phyloP scores from a whole-genome alignment of 2,113 vertebrate genomes.

The Larimichthys crocea region DNA sequence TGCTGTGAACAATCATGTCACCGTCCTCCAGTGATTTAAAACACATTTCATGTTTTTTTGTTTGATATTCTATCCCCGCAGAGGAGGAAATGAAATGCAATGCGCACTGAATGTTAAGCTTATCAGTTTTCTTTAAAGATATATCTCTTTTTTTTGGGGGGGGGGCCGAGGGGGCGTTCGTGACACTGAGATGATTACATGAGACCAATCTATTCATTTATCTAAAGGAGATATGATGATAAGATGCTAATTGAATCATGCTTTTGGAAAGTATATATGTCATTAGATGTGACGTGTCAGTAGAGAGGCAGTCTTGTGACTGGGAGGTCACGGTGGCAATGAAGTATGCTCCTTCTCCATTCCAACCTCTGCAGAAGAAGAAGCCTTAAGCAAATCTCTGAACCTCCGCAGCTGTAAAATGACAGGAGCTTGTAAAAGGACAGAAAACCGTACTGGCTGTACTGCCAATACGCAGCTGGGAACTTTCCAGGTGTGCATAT shows the following conservation, averaged over 20 bases:
- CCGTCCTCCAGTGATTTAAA: slow-evolving; percentile 71
- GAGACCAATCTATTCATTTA: slow-evolving; percentile 56
- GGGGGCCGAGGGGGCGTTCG: background rate
- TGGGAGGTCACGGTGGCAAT: background rate
- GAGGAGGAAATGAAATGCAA: slow-evolving; percentile 66
- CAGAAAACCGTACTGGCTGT: background rate
- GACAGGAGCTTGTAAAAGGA: background rate
- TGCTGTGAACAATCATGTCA: slow-evolving; percentile 69
- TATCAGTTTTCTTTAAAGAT: slow-evolving; percentile 56
- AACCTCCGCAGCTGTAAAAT: background rate
- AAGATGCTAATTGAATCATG: slow-evolving; percentile 43
- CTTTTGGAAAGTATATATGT: slow-evolving; percentile 27
- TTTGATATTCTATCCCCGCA: slow-evolving; percentile 64
- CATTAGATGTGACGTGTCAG: slow-evolving; percentile 8
- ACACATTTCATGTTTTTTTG: slow-evolving; percentile 67
- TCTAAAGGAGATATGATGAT: slow-evolving; percentile 31
- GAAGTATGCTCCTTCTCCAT: background rate
- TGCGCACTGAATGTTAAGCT: slow-evolving; percentile 55
- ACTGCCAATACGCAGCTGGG: background rate
- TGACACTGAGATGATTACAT: slow-evolving; percentile 33
- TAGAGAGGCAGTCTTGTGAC: no score
- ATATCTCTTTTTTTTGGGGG: slow-evolving; percentile 5
- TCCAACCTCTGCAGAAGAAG: slow-evolving; percentile 4
- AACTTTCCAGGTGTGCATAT: background rate
- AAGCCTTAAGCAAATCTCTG: slow-evolving; percentile 17